A percentile compares a stretch with the other conserved stretches of the same genome.
Evolutionary conservation across 2,113 vertebrate species (phyloP).

Genomic region (Galbula dea): DNA sequence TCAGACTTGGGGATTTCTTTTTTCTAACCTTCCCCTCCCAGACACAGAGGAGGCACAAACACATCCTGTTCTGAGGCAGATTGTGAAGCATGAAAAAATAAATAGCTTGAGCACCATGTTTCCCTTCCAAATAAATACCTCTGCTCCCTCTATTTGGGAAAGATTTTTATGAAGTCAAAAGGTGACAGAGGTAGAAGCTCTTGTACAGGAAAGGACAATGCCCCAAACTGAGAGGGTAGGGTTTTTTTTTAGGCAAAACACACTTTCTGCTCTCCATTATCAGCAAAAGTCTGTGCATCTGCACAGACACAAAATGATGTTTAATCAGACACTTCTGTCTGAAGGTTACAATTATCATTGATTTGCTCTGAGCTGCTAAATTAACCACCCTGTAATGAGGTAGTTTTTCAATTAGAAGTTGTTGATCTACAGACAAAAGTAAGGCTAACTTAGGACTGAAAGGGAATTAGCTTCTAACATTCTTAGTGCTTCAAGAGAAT

Average conservation of each 20-base stretch:
- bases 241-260: not conserved
- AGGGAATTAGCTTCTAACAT: not conserved
- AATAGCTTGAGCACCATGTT: not conserved
- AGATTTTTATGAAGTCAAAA: not conserved
- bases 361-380: constrained; percentile 55
- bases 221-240: rapidly evolving
- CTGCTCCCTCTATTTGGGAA: not conserved
- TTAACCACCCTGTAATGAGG: constrained; percentile 55
- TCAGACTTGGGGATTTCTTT: not conserved
- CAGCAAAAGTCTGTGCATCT: not conserved
- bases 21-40: not conserved
- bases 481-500: not conserved
- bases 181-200: not conserved
- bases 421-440: constrained; percentile 6
- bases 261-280: not conserved
- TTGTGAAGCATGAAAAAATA: not conserved
- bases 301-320: not conserved
- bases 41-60: rapidly evolving
- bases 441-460: not conserved
- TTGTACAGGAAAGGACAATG: not conserved
- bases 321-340: constrained; percentile 51
- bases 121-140: not conserved
- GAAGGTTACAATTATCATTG: constrained; percentile 47
- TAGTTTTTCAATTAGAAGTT: constrained; percentile 50
- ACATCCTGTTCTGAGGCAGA: not conserved